Conservation (phyloP, 2,113 vertebrate species). For the Willisornis vidua region DNA sequence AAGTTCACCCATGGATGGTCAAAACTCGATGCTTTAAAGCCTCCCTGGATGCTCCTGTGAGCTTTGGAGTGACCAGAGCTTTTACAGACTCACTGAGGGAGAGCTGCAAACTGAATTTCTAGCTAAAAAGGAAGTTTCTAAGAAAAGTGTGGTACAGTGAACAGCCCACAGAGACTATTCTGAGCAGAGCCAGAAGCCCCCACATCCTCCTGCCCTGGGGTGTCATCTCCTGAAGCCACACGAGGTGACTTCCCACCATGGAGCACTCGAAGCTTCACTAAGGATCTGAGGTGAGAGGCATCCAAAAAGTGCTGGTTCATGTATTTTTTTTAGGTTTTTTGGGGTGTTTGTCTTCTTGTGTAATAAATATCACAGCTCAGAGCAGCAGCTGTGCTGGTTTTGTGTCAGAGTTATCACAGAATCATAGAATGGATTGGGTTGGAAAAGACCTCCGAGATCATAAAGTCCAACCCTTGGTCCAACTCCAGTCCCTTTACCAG, state of each 20-base stretch:
- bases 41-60: neutral
- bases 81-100: neutral
- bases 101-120: neutral
- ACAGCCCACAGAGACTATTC: neutral
- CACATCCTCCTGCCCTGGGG: neutral
- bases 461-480: no score
- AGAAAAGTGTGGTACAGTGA: neutral
- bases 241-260: neutral
- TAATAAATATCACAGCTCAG: neutral
- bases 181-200: neutral
- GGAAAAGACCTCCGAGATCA: no score
- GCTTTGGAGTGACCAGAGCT: rapidly evolving
- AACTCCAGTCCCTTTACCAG: no score
- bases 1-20: neutral
- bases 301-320: rapidly evolving
- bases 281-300: rapidly evolving
- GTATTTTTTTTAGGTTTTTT: rapidly evolving
- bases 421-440: no score
- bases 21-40: neutral
- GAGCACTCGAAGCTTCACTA: no score
- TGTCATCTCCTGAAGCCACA: neutral
- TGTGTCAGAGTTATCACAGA: neutral
- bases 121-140: neutral
- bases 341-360: neutral
- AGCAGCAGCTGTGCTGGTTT: neutral